These are phyloP conservation scores for Sebastes jordani DNA, from an alignment of 2,797 vertebrate species.

Conservation along the genomic window DNA sequence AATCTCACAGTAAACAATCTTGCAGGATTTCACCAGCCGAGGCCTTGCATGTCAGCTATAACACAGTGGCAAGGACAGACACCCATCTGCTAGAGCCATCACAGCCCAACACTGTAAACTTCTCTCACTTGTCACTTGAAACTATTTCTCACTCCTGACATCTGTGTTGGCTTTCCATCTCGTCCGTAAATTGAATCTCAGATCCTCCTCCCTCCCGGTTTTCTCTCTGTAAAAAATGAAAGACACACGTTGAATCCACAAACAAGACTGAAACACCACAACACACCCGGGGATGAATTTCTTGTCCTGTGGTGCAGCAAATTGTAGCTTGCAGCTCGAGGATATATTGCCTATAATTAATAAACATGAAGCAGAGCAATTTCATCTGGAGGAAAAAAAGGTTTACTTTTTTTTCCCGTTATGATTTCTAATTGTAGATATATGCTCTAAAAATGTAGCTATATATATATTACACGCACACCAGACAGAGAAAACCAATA, in stretches of 20 bases:
- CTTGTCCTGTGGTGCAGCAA: conserved; percentile 67
- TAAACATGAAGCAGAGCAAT: conserved; percentile 62
- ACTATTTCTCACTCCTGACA: conserved; percentile 73
- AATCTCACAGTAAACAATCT: conserved; percentile 20
- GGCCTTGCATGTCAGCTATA: conserved; percentile 20
- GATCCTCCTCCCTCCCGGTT: conserved; percentile 50
- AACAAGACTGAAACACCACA: conserved; percentile 48
- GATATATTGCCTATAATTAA: conserved; percentile 66
- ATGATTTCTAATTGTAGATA: conserved; percentile 29
- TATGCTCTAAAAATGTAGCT: background rate
- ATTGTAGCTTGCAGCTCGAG: conserved; percentile 52
- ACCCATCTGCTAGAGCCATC: conserved; percentile 45
- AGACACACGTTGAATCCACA: conserved; percentile 68
- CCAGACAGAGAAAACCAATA: background rate
- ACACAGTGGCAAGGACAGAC: conserved; percentile 36
- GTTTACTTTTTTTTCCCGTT: background rate
- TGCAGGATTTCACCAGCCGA: conserved; percentile 22
- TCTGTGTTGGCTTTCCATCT: conserved; percentile 78
- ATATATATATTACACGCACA: background rate
- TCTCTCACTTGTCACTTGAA: conserved; percentile 63
- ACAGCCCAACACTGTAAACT: conserved; percentile 33
- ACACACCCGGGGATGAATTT: conserved; percentile 51
- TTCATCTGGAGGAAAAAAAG: conserved; percentile 21
- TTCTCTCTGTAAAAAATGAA: conserved; percentile 60
- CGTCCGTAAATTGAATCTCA: conserved; percentile 77